Percentiles rank a stretch among this genome's conserved stretches.
Conservation (phyloP, 2,113 vertebrate genomes). For the Zosterops japonicus region DNA sequence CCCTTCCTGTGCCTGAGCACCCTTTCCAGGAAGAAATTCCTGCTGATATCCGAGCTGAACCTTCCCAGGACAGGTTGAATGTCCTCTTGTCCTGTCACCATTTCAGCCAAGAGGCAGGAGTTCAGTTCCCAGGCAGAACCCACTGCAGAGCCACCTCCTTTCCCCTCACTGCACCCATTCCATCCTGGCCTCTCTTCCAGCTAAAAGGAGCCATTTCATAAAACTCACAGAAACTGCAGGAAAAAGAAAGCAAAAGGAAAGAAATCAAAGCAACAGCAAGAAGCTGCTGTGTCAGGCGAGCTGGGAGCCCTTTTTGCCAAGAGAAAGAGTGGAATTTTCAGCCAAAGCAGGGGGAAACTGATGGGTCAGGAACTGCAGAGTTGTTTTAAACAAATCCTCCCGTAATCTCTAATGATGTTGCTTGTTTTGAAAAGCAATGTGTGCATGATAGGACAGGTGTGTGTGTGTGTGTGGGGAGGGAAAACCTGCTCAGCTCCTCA, state of each 20-base stretch:
- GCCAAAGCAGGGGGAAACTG: neutral
- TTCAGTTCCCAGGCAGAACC: neutral
- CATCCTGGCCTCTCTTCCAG: neutral
- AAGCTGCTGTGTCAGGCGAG: neutral
- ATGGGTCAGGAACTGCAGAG: neutral
- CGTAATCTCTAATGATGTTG: neutral
- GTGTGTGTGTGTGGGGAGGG: neutral
- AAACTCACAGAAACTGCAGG: neutral
- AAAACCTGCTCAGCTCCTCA: conserved; percentile 39
- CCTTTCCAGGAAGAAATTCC: neutral
- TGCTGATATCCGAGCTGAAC: neutral
- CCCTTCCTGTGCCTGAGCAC: neutral
- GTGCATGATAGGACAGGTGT: neutral
- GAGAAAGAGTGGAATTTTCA: neutral
- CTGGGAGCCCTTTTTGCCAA: neutral
- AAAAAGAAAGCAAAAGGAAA: no score
- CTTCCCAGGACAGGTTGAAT: neutral
- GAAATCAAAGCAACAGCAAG: neutral
- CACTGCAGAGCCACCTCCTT: neutral
- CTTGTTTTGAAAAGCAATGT: conserved; percentile 12
- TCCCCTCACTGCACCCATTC: neutral
- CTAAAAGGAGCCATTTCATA: neutral
- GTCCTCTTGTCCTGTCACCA: neutral
- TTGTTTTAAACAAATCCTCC: conserved; percentile 25
- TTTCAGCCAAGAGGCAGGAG: neutral